Percentiles rank a stretch among this genome's conserved stretches.
Evolutionary conservation across 2,113 vertebrate genomes (phyloP).

Genomic region (Dermatemys mawii): DNA sequence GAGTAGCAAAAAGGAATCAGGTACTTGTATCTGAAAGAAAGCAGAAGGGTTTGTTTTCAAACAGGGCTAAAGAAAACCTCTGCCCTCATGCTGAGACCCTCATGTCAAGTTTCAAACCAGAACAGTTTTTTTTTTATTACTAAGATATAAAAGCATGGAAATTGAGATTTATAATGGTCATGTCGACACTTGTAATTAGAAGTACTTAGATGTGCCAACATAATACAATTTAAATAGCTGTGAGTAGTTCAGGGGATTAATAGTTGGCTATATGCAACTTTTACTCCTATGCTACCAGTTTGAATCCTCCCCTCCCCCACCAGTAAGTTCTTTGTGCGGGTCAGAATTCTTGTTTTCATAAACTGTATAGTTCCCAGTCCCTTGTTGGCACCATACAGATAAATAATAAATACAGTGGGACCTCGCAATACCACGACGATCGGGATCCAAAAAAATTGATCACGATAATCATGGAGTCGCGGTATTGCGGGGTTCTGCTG

Average conservation of each 20-base stretch:
- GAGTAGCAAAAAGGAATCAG: not conserved
- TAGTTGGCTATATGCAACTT: not conserved
- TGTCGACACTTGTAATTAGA: not conserved
- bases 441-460: no score
- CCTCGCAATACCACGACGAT: no score
- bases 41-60: not conserved
- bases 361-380: not conserved
- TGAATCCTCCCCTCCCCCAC: not conserved
- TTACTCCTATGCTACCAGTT: not conserved
- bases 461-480: no score
- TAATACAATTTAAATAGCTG: not conserved
- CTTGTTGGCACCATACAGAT: not conserved
- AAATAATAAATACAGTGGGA: not conserved
- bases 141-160: not conserved
- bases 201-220: not conserved
- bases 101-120: not conserved
- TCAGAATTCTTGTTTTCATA: not conserved
- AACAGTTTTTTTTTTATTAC: slow-evolving; percentile 12
- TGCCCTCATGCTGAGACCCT: slow-evolving; percentile 13
- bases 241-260: not conserved
- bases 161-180: slow-evolving; percentile 23
- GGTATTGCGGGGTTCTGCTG: no score
- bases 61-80: slow-evolving; percentile 11
- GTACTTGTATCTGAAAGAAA: not conserved
- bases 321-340: not conserved